phyloP scores from a whole-genome alignment of 2,797 vertebrate genomes.

The Myotis planiceps region DNA sequence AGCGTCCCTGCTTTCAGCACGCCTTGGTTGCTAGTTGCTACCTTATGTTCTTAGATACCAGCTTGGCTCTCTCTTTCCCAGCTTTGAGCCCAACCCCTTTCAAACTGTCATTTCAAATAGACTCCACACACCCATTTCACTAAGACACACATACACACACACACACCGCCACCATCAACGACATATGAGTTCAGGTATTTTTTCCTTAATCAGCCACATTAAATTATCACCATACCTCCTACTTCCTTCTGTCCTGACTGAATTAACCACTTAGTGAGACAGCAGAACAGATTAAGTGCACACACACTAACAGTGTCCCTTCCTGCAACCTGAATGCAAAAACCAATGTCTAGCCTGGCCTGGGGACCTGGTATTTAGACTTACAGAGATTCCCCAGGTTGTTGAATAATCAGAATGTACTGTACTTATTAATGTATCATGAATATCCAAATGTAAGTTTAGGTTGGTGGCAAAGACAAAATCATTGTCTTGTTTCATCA shows the following conservation, averaged over 20 bases:
- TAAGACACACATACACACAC: background rate
- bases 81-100: background rate
- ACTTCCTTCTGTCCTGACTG: background rate
- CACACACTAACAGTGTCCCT: too few relatives aligned
- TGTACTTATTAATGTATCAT: background rate
- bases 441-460: background rate
- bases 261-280: background rate
- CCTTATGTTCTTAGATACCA: background rate
- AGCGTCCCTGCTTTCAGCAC: background rate
- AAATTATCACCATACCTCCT: background rate
- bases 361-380: background rate
- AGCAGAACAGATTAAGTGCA: background rate
- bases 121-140: background rate
- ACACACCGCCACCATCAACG: background rate
- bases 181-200: background rate
- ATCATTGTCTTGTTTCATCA: background rate
- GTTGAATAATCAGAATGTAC: constrained; percentile 4
- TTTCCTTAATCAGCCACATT: background rate
- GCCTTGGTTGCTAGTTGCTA: background rate
- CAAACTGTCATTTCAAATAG: background rate
- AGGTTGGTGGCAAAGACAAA: background rate
- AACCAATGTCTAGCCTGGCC: background rate
- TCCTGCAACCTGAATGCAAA: background rate
- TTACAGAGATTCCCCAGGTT: background rate
- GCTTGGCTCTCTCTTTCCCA: background rate